A percentile compares a stretch with the other conserved stretches of the same genome.
These are phyloP conservation scores for Caiman crocodilus DNA, from an alignment of 2,797 vertebrate species.

Conservation along the genomic window DNA sequence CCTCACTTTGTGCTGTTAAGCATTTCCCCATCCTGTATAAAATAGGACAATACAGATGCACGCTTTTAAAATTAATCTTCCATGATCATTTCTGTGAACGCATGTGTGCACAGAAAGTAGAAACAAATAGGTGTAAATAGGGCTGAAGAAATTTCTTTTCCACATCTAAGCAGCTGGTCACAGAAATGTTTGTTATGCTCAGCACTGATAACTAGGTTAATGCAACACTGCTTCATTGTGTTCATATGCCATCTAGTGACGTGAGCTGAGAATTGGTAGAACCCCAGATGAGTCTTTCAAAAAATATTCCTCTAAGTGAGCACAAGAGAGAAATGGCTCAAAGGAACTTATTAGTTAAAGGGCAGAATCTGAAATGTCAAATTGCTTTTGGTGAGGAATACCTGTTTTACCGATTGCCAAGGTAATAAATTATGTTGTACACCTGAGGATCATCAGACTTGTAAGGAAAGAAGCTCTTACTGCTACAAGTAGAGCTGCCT, in stretches of 20 bases:
- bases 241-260: slow-evolving; percentile 75
- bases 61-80: background rate
- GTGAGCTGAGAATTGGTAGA: slow-evolving; percentile 51
- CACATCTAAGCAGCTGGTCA: background rate
- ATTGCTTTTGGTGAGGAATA: slow-evolving; percentile 27
- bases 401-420: background rate
- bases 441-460: background rate
- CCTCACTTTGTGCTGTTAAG: background rate
- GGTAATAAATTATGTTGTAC: background rate
- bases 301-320: background rate
- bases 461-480: background rate
- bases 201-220: background rate
- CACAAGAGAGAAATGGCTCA: slow-evolving; percentile 19
- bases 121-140: rapidly evolving
- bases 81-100: background rate
- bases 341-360: slow-evolving; percentile 27
- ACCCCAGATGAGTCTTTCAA: background rate
- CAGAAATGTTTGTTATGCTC: background rate
- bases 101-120: background rate
- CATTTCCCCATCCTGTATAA: background rate
- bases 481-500: background rate
- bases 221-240: background rate
- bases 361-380: slow-evolving; percentile 38
- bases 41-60: background rate
- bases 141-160: background rate